phyloP scores from a whole-genome alignment of 2,797 vertebrate species.

The Coregonus sp. region DNA sequence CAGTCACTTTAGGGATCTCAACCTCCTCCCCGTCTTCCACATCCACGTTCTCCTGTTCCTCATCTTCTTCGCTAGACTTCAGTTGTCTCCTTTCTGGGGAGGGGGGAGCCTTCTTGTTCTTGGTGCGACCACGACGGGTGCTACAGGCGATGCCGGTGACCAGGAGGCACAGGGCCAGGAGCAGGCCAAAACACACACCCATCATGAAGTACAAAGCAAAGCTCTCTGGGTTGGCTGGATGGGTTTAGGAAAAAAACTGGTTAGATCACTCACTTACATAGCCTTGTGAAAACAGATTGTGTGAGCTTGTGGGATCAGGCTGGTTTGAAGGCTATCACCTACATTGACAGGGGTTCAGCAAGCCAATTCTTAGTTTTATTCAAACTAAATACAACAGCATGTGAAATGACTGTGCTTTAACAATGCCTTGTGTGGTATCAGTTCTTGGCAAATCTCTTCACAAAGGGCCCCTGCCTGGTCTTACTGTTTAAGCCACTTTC shows the following conservation, averaged over 20 bases:
- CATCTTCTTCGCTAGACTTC: slow-evolving; percentile 75
- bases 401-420: neutral
- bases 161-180: slow-evolving; percentile 87
- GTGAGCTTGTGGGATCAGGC: too few relatives aligned
- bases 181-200: slow-evolving; percentile 88
- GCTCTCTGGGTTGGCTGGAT: slow-evolving; percentile 87
- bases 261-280: neutral
- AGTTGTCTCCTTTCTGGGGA: slow-evolving; percentile 70
- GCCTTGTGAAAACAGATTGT: too few relatives aligned
- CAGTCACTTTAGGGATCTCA: slow-evolving; percentile 72
- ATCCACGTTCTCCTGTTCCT: slow-evolving; percentile 74
- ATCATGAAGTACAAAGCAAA: slow-evolving; percentile 93
- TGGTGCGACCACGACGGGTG: slow-evolving; percentile 56
- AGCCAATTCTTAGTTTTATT: neutral
- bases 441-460: neutral
- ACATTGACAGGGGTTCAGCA: too few relatives aligned
- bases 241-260: slow-evolving; percentile 26
- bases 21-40: slow-evolving; percentile 75
- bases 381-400: neutral
- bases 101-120: slow-evolving; percentile 39
- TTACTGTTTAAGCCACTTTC: neutral
- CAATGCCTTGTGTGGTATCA: neutral
- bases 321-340: too few relatives aligned
- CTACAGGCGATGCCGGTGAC: slow-evolving; percentile 84
- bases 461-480: neutral